Evolutionary conservation across 2,888 invertebrate genomes (phyloP).

Genomic region (Drosophila flavopinicola): DNA sequence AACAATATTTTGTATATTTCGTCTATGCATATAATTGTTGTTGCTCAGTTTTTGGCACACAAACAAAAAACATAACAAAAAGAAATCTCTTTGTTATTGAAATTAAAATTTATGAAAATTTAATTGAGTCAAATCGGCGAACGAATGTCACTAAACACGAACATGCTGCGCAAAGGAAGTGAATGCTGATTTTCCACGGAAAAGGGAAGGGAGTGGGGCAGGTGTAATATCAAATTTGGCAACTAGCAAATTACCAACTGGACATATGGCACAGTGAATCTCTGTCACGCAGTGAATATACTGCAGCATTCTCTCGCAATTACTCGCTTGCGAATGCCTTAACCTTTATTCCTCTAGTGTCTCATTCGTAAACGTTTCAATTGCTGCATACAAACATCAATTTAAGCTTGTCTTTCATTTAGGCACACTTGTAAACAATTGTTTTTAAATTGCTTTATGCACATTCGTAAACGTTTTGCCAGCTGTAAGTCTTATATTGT

Average conservation of each 20-base stretch:
- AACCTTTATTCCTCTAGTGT: not conserved
- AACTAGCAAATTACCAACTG: not conserved
- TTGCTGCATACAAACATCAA: too few species aligned
- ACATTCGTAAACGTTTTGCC: too few species aligned
- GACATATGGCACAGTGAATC: too few species aligned
- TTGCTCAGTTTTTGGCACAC: slow-evolving; percentile 41
- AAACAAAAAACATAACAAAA: slow-evolving; percentile 28
- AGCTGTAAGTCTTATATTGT: too few species aligned
- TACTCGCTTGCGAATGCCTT: too few species aligned
- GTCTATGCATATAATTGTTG: slow-evolving; percentile 39
- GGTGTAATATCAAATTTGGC: not conserved
- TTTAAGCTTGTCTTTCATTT: too few species aligned
- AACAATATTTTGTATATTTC: slow-evolving; percentile 55
- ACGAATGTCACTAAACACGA: slow-evolving; percentile 33
- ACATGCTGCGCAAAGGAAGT: slow-evolving; percentile 25
- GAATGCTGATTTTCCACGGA: too few species aligned
- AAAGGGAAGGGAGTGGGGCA: not conserved
- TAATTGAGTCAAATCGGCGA: slow-evolving; percentile 65
- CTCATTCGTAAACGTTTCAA: not conserved
- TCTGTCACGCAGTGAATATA: too few species aligned
- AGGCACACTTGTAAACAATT: too few species aligned
- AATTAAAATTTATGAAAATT: slow-evolving; percentile 74
- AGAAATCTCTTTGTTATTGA: slow-evolving; percentile 53
- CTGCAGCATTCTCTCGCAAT: too few species aligned
- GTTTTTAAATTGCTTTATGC: too few species aligned